Evolutionary conservation across 1,140 invertebrate genomes (phyloP).

Genomic region (Melipona quadrifasciata): DNA sequence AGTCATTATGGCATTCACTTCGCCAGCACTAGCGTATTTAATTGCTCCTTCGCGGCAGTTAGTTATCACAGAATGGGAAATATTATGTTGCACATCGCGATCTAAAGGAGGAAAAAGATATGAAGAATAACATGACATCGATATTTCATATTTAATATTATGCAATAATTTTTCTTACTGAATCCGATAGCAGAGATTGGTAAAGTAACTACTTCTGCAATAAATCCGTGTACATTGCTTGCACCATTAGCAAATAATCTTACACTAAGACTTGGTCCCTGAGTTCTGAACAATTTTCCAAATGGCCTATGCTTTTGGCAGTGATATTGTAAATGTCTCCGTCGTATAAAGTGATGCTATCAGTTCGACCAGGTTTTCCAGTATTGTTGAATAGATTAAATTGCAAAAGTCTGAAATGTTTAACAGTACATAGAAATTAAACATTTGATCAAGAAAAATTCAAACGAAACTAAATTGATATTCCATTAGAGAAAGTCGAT

Average conservation of each 20-base stretch:
- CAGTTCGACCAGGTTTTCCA: conserved; percentile 88
- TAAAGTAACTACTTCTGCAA: conserved; percentile 97
- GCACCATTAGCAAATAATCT: conserved; percentile 97
- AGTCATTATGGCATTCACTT: conserved; percentile 96
- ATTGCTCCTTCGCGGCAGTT: conserved; percentile 95
- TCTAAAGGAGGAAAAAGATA: conserved; percentile 82
- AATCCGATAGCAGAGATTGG: conserved; percentile 95
- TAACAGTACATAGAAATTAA: not conserved
- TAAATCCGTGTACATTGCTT: conserved; percentile 96
- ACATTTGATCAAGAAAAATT: not conserved
- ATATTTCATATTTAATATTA: not conserved
- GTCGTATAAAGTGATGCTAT: conserved; percentile 94
- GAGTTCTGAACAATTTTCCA: conserved; percentile 90
- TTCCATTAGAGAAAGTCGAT: conserved; percentile 2
- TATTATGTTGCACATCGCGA: conserved; percentile 94
- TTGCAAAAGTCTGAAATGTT: conserved; percentile 88
- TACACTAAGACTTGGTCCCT: conserved; percentile 91
- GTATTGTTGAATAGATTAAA: conserved; percentile 97
- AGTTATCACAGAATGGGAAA: conserved; percentile 91
- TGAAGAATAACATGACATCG: not conserved
- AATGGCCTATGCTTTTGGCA: conserved; percentile 86
- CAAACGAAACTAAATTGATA: not conserved
- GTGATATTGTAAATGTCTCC: conserved; percentile 95
- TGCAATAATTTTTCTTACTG: conserved; percentile 83
- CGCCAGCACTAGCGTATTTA: conserved; percentile 94